Base-by-base conservation (phyloP, 2,888 invertebrate genomes). In the Chaitophorus viminalis region DNA sequence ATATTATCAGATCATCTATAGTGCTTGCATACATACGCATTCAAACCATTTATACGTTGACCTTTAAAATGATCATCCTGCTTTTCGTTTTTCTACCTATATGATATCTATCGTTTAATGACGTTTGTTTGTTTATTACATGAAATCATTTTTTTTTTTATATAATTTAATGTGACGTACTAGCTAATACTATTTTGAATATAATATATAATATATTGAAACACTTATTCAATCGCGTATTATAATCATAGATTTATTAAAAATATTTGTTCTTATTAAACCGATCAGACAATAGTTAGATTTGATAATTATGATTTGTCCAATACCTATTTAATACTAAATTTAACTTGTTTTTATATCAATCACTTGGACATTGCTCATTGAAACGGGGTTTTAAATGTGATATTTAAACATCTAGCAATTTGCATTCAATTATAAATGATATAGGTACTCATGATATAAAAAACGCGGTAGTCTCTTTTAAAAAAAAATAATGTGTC, bases 31-130 rank as follows among this genome's bases (percentile, higher is more conserved):
- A 46, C 31, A 54, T 54, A 25, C 70, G 31, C 46, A 5, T 70
- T 31, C 25, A 21, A 31, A 46, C 70, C 6, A 54, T 74, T 74
- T 74, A 60, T 36, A 39, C 65, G 75, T 75, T 65, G 83, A 84
- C 83, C 83, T 84, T 84, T 76, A 75, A 76, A 75, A 84, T 39
- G 17, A 18, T 79, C 36, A 39, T 33, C 39, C 17, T 39, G 36
- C 65, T 39, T 17, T 39, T n/a, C 29, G 33, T 78, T 14, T n/a
- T 25, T 17, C 3, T 29, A 31, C 70, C 70, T 70, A 31, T 70
- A 68, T 36, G 79, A 65, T 65, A 39, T 65, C 29, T 29, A 36
- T 33, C 54, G n/a, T 39, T 39, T 29, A n/a, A 29, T 65, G n/a
- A 79, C 21, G 79, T 79, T 65, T 21, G 36, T 70, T 31, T 70